Conservation (phyloP, 2,797 vertebrate species). For the Sebastes oblongus region DNA sequence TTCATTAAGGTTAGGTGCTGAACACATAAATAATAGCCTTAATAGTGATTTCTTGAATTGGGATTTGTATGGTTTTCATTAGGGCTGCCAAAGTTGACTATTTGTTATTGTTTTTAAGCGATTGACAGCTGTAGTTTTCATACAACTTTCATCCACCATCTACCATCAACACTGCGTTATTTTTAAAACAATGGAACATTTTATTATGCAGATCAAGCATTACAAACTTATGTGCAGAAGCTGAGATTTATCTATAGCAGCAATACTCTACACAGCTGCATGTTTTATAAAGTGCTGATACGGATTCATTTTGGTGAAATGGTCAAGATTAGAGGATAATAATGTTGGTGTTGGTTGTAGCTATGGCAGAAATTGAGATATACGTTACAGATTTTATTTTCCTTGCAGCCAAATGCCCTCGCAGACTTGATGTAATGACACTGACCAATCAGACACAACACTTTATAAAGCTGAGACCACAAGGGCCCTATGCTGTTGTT, state of each 20-base stretch:
- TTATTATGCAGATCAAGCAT: not conserved
- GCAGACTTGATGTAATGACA: not conserved
- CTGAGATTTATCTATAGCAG: not conserved
- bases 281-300: not conserved
- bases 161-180: not conserved
- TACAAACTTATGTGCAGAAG: not conserved
- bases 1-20: not conserved
- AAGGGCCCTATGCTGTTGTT: not conserved
- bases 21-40: not conserved
- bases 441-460: conserved; percentile 5
- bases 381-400: not conserved
- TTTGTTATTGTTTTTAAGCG: no score
- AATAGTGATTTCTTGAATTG: not conserved
- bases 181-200: not conserved
- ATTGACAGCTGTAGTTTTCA: not conserved
- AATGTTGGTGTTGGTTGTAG: not conserved
- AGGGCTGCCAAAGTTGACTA: no score
- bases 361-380: not conserved
- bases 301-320: not conserved
- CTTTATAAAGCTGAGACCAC: not conserved
- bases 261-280: not conserved
- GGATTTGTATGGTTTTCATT: not conserved
- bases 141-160: not conserved
- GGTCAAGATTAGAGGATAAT: not conserved
- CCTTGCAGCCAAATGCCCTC: not conserved